These are phyloP conservation scores for Pheosia gnoma DNA, from an alignment of 2,888 invertebrate genomes.

Conservation along the genomic window DNA sequence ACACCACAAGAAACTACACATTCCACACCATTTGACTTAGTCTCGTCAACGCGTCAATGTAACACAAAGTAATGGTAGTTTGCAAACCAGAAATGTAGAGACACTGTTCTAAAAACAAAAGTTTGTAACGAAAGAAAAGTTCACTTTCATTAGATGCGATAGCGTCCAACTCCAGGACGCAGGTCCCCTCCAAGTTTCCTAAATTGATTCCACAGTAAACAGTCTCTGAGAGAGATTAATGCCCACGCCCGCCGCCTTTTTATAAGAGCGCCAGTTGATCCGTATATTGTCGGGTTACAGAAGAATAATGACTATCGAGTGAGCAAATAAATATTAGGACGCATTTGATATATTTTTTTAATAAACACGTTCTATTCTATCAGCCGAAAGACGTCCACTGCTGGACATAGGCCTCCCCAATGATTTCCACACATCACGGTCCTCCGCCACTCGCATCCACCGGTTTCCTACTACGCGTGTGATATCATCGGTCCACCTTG, in stretches of 20 bases:
- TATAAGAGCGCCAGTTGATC: conserved; percentile 30
- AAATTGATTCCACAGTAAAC: conserved; percentile 65
- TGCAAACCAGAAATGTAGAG: conserved; percentile 64
- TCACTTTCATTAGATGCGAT: conserved; percentile 67
- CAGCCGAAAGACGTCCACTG: too few relatives aligned
- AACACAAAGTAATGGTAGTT: conserved; percentile 74
- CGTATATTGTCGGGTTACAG: conserved; percentile 21
- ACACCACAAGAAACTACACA: too few relatives aligned
- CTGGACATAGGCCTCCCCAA: too few relatives aligned
- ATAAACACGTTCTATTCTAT: too few relatives aligned
- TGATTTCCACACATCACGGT: too few relatives aligned
- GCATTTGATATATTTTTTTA: not conserved
- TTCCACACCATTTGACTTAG: conserved; percentile 30
- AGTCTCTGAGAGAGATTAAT: conserved; percentile 56
- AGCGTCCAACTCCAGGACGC: conserved; percentile 49
- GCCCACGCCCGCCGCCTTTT: conserved; percentile 33
- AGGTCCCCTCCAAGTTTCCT: conserved; percentile 54
- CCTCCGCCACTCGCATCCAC: too few relatives aligned
- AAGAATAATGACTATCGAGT: conserved; percentile 24
- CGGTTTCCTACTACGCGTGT: too few relatives aligned
- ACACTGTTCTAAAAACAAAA: conserved; percentile 67
- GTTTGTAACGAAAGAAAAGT: conserved; percentile 68
- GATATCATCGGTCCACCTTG: too few relatives aligned
- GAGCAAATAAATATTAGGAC: conserved; percentile 7
- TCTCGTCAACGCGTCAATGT: conserved; percentile 67